Percentiles rank a stretch among this genome's conserved stretches.
Conservation (phyloP, 2,888 invertebrate species). For the Agriopis leucophaearia region DNA sequence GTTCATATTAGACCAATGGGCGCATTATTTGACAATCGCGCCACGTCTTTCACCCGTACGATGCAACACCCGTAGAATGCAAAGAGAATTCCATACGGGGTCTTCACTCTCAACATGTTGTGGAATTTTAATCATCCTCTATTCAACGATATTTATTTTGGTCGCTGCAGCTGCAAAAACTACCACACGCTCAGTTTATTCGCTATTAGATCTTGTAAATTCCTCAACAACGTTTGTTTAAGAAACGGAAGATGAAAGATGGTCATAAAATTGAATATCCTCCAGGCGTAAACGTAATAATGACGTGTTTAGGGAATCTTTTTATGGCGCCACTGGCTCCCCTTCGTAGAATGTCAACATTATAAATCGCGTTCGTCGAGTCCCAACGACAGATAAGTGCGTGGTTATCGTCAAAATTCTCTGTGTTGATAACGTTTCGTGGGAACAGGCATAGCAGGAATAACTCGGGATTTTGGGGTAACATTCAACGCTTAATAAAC, state of each 20-base stretch:
- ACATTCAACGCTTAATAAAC: constrained; percentile 56
- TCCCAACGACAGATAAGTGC: constrained; percentile 69
- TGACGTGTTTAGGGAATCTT: constrained; percentile 40
- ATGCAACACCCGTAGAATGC: constrained; percentile 52
- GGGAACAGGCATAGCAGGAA: constrained; percentile 68
- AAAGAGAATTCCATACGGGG: constrained; percentile 58
- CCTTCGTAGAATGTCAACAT: constrained; percentile 51
- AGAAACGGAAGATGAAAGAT: constrained; percentile 46
- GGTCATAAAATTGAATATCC: constrained; percentile 43
- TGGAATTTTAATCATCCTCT: constrained; percentile 70
- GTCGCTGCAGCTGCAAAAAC: constrained; percentile 35
- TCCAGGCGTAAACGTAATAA: constrained; percentile 41
- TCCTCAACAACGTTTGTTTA: constrained; percentile 41
- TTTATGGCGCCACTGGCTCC: constrained; percentile 40
- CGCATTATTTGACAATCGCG: constrained; percentile 65
- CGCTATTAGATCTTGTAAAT: constrained; percentile 7
- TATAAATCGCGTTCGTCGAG: constrained; percentile 60
- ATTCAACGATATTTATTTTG: constrained; percentile 48
- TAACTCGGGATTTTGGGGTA: constrained; percentile 63
- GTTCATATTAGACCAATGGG: constrained; percentile 58
- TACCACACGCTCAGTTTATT: constrained; percentile 1
- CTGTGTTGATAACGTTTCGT: constrained; percentile 72
- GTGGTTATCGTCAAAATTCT: constrained; percentile 76
- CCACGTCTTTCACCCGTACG: constrained; percentile 64
- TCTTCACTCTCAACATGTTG: constrained; percentile 37